phyloP scores from a whole-genome alignment of 2,888 invertebrate species.

The Formica aserva region DNA sequence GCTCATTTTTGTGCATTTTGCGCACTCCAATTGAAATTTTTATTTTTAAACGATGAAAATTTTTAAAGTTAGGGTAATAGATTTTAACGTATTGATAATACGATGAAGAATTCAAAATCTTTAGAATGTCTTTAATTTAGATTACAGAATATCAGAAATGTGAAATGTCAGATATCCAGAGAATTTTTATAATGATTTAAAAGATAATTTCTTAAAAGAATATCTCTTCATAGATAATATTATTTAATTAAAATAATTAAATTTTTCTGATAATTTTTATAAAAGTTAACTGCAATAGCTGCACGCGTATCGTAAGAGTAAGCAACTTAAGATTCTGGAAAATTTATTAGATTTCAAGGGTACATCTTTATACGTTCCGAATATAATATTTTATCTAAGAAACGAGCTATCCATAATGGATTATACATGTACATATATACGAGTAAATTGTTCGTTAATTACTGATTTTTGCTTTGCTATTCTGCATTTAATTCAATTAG shows the following conservation, averaged over 20 bases:
- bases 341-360: not conserved
- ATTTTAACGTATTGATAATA: not conserved
- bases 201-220: too few species aligned
- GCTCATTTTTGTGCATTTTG: not conserved
- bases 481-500: slow-evolving; percentile 30
- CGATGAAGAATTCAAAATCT: not conserved
- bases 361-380: not conserved
- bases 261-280: not conserved
- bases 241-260: not conserved
- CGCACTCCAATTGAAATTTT: not conserved
- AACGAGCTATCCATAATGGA: not conserved
- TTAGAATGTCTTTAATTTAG: not conserved
- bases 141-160: not conserved
- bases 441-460: not conserved
- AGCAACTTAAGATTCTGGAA: not conserved
- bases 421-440: not conserved
- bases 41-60: not conserved
- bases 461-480: not conserved
- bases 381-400: not conserved
- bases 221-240: not conserved
- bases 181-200: not conserved
- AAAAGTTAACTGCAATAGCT: not conserved
- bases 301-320: not conserved
- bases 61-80: not conserved
- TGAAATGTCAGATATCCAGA: not conserved